Evolutionary conservation across 2,113 vertebrate genomes (phyloP).

Genomic region (Theristicus caerulescens): DNA sequence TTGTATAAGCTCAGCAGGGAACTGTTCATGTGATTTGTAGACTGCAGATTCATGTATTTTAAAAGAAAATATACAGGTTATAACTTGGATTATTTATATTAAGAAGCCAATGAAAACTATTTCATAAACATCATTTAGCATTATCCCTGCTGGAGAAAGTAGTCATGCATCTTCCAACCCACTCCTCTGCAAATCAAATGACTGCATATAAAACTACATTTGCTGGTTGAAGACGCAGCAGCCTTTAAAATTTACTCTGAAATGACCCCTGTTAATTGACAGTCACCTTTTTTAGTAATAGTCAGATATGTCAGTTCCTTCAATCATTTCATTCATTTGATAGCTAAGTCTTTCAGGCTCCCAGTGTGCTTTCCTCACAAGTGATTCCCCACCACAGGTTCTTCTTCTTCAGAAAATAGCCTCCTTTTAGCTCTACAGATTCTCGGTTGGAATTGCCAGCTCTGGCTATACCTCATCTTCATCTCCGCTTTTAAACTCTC

Average conservation of each 20-base stretch:
- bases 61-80: neutral
- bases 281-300: neutral
- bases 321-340: neutral
- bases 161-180: neutral
- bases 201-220: neutral
- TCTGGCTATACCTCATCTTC: neutral
- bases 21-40: slow-evolving; percentile 89
- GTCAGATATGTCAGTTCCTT: neutral
- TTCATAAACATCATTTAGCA: neutral
- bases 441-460: neutral
- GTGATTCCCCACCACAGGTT: neutral
- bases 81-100: neutral
- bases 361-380: neutral
- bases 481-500: neutral
- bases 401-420: neutral
- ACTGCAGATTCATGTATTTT: slow-evolving; percentile 65
- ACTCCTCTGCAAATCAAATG: neutral
- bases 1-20: slow-evolving; percentile 89
- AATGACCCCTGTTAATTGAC: neutral
- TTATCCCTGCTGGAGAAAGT: neutral
- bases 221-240: neutral
- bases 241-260: neutral
- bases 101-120: neutral
- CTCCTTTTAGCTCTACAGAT: neutral
- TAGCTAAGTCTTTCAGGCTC: neutral